A percentile compares a stretch with the other conserved stretches of the same genome.
Conservation (phyloP, 1,140 invertebrate species). For the Cryptotermes secundus region DNA sequence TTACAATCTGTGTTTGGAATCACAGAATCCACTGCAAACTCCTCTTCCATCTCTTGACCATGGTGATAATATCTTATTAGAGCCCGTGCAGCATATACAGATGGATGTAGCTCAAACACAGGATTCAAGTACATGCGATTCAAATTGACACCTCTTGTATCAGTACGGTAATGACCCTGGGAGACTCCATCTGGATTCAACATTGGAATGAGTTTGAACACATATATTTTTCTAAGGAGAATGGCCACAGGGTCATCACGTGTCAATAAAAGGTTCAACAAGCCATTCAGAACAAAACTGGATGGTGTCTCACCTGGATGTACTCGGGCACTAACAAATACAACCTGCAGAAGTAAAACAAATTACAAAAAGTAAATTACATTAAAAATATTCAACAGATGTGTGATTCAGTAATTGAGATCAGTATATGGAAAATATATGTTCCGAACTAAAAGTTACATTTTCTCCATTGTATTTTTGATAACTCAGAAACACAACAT, state of each 20-base stretch:
- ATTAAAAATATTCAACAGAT: background rate
- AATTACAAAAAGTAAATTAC: background rate
- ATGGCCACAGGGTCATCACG: slow-evolving; percentile 71
- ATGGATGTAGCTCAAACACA: slow-evolving; percentile 71
- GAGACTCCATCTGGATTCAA: slow-evolving; percentile 91
- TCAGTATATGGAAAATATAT: background rate
- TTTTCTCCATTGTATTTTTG: background rate
- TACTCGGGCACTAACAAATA: slow-evolving; percentile 87
- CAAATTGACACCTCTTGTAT: slow-evolving; percentile 85
- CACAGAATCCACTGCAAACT: background rate
- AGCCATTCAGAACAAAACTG: slow-evolving; percentile 91
- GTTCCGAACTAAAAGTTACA: background rate
- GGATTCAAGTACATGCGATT: slow-evolving; percentile 84
- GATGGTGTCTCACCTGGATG: slow-evolving; percentile 94
- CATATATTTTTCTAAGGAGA: slow-evolving; percentile 71
- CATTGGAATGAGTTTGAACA: slow-evolving; percentile 92
- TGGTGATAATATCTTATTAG: slow-evolving; percentile 65
- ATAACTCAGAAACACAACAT: no score
- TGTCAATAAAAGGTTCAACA: slow-evolving; percentile 75
- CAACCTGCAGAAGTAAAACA: slow-evolving; percentile 54
- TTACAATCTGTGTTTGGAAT: background rate
- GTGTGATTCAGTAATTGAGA: background rate
- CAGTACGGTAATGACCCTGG: slow-evolving; percentile 86
- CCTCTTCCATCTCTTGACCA: slow-evolving; percentile 33
- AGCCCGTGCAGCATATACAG: slow-evolving; percentile 78